phyloP scores from a whole-genome alignment of 2,888 invertebrate genomes.

The Euzetes globulus region DNA sequence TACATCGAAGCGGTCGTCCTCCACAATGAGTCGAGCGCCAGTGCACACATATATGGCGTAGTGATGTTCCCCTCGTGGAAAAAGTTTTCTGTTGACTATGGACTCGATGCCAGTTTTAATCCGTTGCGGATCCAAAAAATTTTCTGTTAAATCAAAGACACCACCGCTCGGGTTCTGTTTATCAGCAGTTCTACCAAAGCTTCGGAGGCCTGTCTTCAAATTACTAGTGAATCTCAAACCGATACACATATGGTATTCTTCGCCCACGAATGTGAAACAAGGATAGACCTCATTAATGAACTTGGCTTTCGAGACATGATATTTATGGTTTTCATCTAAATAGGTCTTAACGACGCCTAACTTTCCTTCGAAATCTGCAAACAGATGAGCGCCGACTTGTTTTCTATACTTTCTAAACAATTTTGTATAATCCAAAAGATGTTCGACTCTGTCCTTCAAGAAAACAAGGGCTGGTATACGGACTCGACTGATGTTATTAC shows the following conservation, averaged over 20 bases:
- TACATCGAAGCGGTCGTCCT: not conserved
- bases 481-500: no score
- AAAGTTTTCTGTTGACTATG: not conserved
- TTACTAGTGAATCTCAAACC: not conserved
- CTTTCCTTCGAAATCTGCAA: no score
- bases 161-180: not conserved
- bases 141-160: not conserved
- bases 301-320: no score
- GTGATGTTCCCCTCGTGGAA: not conserved
- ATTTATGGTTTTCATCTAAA: no score
- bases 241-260: not conserved
- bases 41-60: not conserved
- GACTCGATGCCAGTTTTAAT: not conserved
- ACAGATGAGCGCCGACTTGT: no score
- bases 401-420: no score
- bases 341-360: no score
- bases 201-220: not conserved
- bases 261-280: not conserved
- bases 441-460: no score
- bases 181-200: not conserved
- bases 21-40: not conserved
- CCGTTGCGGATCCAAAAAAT: not conserved
- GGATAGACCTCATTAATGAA: not conserved
- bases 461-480: no score
- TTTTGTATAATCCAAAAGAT: no score